Evolutionary conservation across 2,797 vertebrate species (phyloP).

Genomic region (Argya squamiceps): DNA sequence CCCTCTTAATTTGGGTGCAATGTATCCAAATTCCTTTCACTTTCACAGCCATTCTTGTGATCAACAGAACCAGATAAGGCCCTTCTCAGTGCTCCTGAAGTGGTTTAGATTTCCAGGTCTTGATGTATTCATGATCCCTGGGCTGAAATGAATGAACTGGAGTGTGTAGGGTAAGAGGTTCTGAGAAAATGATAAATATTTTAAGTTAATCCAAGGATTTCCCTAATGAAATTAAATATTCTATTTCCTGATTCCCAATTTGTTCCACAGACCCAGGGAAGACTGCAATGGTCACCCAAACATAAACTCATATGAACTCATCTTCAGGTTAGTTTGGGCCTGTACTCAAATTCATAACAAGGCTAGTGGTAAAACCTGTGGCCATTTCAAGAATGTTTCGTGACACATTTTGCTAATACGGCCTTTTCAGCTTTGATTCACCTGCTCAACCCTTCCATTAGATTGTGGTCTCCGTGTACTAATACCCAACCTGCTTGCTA

Average conservation of each 20-base stretch:
- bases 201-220: neutral
- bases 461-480: accelerated
- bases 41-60: neutral
- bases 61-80: neutral
- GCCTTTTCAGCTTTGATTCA: neutral
- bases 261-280: accelerated
- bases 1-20: neutral
- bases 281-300: neutral
- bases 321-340: no score
- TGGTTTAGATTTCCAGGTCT: neutral
- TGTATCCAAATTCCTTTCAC: neutral
- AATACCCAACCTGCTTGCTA: neutral
- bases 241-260: neutral
- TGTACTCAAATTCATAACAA: accelerated
- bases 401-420: neutral
- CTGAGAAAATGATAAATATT: neutral
- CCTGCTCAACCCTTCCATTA: no score
- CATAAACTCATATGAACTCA: neutral
- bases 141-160: neutral
- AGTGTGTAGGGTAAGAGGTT: neutral
- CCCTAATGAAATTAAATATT: neutral
- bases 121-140: accelerated
- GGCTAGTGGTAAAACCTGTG: neutral
- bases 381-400: neutral
- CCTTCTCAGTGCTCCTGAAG: neutral